Evolutionary conservation across 2,888 invertebrate genomes (phyloP), one percentile per base, ranked within the genome.

Genomic region (Strigamia transsilvanica): DNA sequence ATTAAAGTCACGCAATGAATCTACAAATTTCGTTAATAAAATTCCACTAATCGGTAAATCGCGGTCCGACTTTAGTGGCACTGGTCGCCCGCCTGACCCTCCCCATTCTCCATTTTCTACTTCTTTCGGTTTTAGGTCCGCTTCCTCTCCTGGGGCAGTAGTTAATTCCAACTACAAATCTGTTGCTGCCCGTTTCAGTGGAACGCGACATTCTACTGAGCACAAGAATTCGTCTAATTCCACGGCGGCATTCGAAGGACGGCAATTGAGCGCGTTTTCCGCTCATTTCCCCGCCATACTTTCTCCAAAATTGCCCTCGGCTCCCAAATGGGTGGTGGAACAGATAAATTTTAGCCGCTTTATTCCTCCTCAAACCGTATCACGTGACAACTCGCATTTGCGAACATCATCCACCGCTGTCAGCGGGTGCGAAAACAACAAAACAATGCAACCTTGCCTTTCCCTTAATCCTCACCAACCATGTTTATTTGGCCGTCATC

Each of bases 241-340:
- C 51, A 51, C 7, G 51, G n/a, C 51, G 51, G 51, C n/a, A 18
- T 18, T 51, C 15, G 51, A 51, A 51, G 51, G 66, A 32, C 66
- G 32, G 66, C 66, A 66, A 66, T 66, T 66, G 66, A 66, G 66
- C 66, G 66, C 66, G 32, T 66, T 66, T 66, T 66, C 66, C 66
- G 66, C 66, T 66, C 66, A 66, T 66, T 66, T 66, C 27, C 27
- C 32, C 32, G 23, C 66, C 66, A 66, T 66, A 66, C 66, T 66
- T 66, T 66, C 66, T 66, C 21, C 27, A 66, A 66, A 66, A 66
- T 66, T 66, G 66, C 27, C 66, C 15, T 66, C 66, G 66, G 66
- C 32, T 66, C 66, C 66, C 66, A 27, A 66, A 66, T 66, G 66
- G 66, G 66, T 27, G 32, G 66, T 66, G 32, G 66, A 66, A 66